These are phyloP conservation scores for Sapajus apella DNA, from an alignment of 2,113 vertebrate species.

Conservation along the genomic window DNA sequence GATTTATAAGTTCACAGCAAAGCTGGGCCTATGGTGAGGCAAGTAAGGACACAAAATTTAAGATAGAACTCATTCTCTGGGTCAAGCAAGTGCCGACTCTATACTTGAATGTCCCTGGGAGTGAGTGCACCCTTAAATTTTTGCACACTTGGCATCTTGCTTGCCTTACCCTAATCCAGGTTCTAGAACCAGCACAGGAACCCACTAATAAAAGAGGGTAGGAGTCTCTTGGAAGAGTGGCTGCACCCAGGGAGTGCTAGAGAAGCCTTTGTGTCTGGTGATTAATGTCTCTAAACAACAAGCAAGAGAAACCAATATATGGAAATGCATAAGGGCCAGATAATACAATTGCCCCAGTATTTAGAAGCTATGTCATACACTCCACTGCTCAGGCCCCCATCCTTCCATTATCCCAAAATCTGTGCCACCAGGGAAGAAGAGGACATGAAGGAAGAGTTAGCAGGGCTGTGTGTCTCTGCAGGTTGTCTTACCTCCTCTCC, in stretches of 20 bases:
- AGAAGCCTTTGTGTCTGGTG: not conserved
- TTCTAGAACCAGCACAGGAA: not conserved
- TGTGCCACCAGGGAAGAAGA: not conserved
- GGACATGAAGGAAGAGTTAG: not conserved
- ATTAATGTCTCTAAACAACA: conserved; percentile 33
- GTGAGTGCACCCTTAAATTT: not conserved
- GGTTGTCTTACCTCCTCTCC: not conserved
- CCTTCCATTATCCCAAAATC: not conserved
- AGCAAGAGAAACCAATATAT: conserved; percentile 42
- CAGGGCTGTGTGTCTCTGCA: not conserved
- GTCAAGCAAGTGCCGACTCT: not conserved
- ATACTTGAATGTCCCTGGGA: not conserved
- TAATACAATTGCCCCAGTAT: not conserved
- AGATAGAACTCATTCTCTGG: not conserved
- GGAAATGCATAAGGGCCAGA: not conserved
- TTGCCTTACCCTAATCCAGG: not conserved
- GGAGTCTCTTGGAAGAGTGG: not conserved
- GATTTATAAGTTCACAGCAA: conserved; percentile 42
- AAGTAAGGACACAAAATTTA: not conserved
- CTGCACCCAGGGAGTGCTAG: not conserved
- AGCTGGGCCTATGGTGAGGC: not conserved
- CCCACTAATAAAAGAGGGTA: not conserved
- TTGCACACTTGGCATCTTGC: not conserved
- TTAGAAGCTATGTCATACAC: not conserved
- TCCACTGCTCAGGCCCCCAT: not conserved